phyloP scores from a whole-genome alignment of 2,888 invertebrate genomes.

The Plagodis pulveraria region DNA sequence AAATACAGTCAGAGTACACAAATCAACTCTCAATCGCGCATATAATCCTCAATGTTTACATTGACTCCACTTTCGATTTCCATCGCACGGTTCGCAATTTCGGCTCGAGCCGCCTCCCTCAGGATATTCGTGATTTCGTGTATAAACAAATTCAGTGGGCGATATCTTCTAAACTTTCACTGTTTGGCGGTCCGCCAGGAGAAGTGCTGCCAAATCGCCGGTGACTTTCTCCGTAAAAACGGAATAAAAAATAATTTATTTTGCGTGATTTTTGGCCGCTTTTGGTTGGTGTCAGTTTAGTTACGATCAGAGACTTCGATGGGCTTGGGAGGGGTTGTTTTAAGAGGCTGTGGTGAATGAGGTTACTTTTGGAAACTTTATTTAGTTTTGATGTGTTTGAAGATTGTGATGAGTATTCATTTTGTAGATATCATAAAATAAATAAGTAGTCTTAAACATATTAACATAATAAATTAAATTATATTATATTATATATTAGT shows the following conservation, averaged over 20 bases:
- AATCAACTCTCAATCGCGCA: conserved; percentile 42
- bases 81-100: conserved; percentile 53
- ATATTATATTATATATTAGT: too few species aligned
- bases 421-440: too few species aligned
- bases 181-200: conserved; percentile 69
- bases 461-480: too few species aligned
- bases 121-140: conserved; percentile 48
- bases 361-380: conserved; percentile 5
- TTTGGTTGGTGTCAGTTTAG: conserved; percentile 45
- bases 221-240: conserved; percentile 68
- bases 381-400: too few species aligned
- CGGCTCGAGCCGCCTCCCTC: conserved; percentile 52
- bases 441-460: too few species aligned
- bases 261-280: conserved; percentile 55
- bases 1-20: conserved; percentile 13
- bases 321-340: conserved; percentile 9
- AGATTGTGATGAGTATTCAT: too few species aligned
- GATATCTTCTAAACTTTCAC: conserved; percentile 79
- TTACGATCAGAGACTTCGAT: conserved; percentile 1
- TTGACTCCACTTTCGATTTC: conserved; percentile 70
- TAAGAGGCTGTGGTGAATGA: conserved; percentile 1
- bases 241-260: conserved; percentile 71
- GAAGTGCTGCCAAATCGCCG: conserved; percentile 63
- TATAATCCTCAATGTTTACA: conserved; percentile 69
- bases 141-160: conserved; percentile 78